Evolutionary conservation across 2,797 vertebrate genomes (phyloP).

Genomic region (Semotilus atromaculatus): DNA sequence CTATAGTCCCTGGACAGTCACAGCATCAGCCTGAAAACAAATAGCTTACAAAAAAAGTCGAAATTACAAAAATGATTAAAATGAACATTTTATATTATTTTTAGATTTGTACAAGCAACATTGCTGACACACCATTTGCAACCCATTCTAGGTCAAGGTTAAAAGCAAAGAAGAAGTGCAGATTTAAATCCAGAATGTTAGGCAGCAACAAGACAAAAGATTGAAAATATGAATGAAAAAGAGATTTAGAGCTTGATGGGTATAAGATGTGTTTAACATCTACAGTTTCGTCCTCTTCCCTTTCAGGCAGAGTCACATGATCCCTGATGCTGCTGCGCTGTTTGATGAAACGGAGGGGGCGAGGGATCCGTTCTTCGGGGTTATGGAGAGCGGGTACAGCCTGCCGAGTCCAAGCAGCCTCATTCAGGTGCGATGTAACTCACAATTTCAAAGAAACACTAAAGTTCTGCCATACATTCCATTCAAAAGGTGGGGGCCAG

Average conservation of each 20-base stretch:
- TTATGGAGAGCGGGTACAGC: slow-evolving; percentile 72
- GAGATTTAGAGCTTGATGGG: not conserved
- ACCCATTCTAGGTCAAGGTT: not conserved
- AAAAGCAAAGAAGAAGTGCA: too few relatives aligned
- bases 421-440: slow-evolving; percentile 71
- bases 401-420: slow-evolving; percentile 77
- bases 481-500: not conserved
- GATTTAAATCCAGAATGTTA: too few relatives aligned
- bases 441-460: not conserved
- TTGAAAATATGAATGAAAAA: not conserved
- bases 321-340: slow-evolving; percentile 73
- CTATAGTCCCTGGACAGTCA: not conserved
- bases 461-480: not conserved
- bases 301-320: slow-evolving; percentile 66
- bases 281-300: not conserved
- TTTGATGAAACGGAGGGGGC: slow-evolving; percentile 79
- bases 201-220: not conserved
- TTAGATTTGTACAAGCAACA: not conserved
- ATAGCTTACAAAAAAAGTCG: not conserved
- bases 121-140: not conserved
- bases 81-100: not conserved
- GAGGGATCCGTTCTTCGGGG: slow-evolving; percentile 84
- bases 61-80: not conserved
- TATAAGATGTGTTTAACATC: not conserved
- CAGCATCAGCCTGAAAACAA: not conserved